Base-by-base conservation (phyloP, 2,113 vertebrate species). In the Clinocottus analis region DNA sequence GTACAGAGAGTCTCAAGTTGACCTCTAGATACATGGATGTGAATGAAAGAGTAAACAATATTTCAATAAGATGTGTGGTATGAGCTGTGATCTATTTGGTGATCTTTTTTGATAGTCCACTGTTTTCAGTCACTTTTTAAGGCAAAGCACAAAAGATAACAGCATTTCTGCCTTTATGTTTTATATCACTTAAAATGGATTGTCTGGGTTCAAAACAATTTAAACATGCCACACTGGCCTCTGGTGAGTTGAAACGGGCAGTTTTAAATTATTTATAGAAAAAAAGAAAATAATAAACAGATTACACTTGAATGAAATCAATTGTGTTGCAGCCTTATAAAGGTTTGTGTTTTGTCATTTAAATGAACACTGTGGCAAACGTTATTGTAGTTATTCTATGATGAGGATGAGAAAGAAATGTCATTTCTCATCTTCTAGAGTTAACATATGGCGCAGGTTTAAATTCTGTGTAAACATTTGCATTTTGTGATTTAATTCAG, bases 401-500 rank as follows among this genome's bases (percentile, higher is more conserved):
- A 23, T 31, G 19, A 51, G 21, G 41, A 74, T 31, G 23, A 43
- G 10, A 4, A 72, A 8, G 4, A 35, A 9, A 0, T 6, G 4
- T 29, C 0, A 55, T 13, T 4, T 76, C 14, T 37, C 21, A 33
- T 65, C 23, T 65, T 6, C 17, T 4, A 41, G 19, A 29, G 4
- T 55, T 43, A 51, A 27, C 4, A 1, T 10, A 10, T 55, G 43
- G 19, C 9, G 1, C 16, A 56, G 14, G 2, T 65, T 75, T 56
- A 39, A 72, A 78, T 47, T 0, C 31, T 63, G 27, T 61, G 53
- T 72, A n/a, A 5, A 45, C 31, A 59, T 51, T 23, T 63, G 55
- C 47, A 72, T 72, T 67, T 27, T 68, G 56, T 68, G 67, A 76
- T 63, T 17, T 29, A 25, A 25, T 55, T 63, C 23, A 71, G 27